Percentiles rank a stretch among this genome's conserved stretches.
Conservation (phyloP, 2,888 invertebrate genomes). For the Diarsia mendica region DNA sequence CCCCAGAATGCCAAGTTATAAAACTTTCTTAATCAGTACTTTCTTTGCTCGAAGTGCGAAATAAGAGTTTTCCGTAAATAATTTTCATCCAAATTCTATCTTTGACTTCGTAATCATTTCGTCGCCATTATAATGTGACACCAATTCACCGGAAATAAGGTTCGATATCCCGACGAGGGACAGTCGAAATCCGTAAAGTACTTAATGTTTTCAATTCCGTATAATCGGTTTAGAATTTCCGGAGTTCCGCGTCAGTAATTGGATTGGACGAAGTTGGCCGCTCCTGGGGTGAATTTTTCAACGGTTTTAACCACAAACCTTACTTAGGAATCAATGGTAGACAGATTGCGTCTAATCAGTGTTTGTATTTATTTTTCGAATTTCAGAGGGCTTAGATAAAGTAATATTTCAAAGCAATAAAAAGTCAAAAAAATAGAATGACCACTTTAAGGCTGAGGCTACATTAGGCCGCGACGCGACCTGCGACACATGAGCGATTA, state of each 20-base stretch:
- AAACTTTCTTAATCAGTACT: conserved; percentile 87
- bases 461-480: no score
- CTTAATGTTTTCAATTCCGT: conserved; percentile 90
- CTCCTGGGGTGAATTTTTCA: conserved; percentile 82
- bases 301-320: conserved; percentile 75
- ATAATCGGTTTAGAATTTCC: conserved; percentile 91
- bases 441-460: not conserved
- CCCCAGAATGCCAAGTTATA: conserved; percentile 81
- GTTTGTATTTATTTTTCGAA: conserved; percentile 57
- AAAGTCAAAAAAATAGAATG: not conserved
- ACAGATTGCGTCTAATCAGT: conserved; percentile 70
- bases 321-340: conserved; percentile 78
- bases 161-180: conserved; percentile 73
- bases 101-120: conserved; percentile 84
- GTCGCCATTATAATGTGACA: conserved; percentile 71
- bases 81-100: conserved; percentile 86
- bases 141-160: conserved; percentile 76
- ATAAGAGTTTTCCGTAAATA: conserved; percentile 86
- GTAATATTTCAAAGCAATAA: not conserved
- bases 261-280: conserved; percentile 86
- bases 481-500: no score
- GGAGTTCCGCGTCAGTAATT: conserved; percentile 88
- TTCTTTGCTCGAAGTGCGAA: conserved; percentile 82
- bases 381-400: not conserved
- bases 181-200: conserved; percentile 84